These are phyloP conservation scores for Uropsilus gracilis DNA, from an alignment of 2,113 vertebrate genomes.

Conservation along the genomic window DNA sequence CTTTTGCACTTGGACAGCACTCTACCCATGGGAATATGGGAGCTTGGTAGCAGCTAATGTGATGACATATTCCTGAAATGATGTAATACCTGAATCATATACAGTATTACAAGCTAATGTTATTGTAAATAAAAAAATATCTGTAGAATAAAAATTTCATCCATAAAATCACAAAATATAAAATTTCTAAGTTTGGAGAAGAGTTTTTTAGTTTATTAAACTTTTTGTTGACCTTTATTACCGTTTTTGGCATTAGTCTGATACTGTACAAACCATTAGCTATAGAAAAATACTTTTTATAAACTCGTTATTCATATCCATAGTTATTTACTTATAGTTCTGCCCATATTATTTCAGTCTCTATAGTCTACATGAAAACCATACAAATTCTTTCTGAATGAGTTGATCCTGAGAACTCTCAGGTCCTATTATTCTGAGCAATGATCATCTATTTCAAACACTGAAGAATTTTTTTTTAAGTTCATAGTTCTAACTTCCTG, in stretches of 20 bases:
- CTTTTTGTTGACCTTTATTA: neutral
- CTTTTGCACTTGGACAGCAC: neutral
- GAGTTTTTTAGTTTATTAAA: neutral
- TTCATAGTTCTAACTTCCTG: constrained; percentile 50
- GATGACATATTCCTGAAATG: no score
- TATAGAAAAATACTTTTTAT: neutral
- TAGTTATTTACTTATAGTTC: neutral
- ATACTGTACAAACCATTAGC: neutral
- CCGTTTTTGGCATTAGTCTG: neutral
- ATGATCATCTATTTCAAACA: neutral
- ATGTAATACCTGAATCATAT: no score
- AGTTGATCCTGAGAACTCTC: neutral
- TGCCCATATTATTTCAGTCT: neutral
- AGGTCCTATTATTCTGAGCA: neutral
- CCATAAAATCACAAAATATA: neutral
- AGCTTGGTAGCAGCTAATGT: no score
- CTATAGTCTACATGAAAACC: neutral
- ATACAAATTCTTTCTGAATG: neutral
- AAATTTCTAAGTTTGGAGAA: neutral
- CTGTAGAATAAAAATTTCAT: neutral
- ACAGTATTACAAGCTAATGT: no score
- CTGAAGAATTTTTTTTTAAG: neutral
- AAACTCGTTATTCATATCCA: neutral
- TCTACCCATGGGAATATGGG: neutral
- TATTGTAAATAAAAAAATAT: neutral